These are phyloP conservation scores for Sinocyclocheilus anophthalmus DNA, from an alignment of 2,113 vertebrate genomes.

Conservation along the genomic window DNA sequence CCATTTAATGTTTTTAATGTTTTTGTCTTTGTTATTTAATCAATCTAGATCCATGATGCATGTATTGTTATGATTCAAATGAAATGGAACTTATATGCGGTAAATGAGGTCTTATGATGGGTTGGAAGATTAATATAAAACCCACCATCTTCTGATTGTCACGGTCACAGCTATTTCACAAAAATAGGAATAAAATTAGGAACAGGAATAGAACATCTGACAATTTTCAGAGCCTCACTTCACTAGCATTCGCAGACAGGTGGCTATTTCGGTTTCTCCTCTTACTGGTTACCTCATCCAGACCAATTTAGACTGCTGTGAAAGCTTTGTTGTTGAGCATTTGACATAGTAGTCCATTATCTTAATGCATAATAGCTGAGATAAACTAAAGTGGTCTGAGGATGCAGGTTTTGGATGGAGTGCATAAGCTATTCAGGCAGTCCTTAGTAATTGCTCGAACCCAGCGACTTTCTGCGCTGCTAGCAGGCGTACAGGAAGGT, in stretches of 20 bases:
- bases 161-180: not conserved
- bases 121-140: slow-evolving; percentile 11
- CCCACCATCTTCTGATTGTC: slow-evolving; percentile 3
- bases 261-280: slow-evolving; percentile 2
- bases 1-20: slow-evolving; percentile 12
- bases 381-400: slow-evolving; percentile 44
- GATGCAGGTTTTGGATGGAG: slow-evolving; percentile 26
- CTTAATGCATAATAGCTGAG: slow-evolving; percentile 30
- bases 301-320: not conserved
- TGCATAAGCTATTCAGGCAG: slow-evolving; percentile 25
- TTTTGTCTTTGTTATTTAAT: not conserved
- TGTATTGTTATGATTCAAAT: slow-evolving; percentile 19
- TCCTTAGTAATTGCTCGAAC: slow-evolving; percentile 44
- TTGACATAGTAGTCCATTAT: slow-evolving; percentile 45
- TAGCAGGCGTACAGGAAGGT: slow-evolving; percentile 40
- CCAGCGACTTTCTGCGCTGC: not conserved
- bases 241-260: not conserved
- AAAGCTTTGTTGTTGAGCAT: slow-evolving; percentile 29
- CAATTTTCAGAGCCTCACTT: not conserved
- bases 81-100: not conserved
- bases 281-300: slow-evolving; percentile 14
- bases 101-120: not conserved
- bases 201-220: not conserved
- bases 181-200: not conserved
- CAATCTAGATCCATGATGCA: not conserved